Evolutionary conservation across 2,113 vertebrate genomes (phyloP), one percentile per base, ranked within the genome.

Genomic region (Rhinopomastus cyanomelas): DNA sequence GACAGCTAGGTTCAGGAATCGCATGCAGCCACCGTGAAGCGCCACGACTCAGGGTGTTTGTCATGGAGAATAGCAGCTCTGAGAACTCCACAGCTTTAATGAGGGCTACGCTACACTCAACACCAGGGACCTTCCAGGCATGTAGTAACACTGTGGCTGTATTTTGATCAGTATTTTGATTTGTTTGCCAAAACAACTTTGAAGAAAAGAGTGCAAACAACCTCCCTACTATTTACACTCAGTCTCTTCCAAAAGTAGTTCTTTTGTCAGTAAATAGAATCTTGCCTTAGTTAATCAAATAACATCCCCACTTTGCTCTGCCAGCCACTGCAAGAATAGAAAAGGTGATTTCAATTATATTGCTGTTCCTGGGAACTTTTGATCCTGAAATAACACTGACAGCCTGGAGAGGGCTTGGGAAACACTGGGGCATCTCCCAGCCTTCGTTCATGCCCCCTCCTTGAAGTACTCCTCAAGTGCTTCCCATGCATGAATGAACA

Each of bases 391-490:
- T 21, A 59, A 74, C 1, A 1, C 7, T 1, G 2, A 46, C 44
- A 78, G 57, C 53, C 36, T n/a, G 16, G 55, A 0, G 1, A 79
- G 34, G 53, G 51, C 23, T 76, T 76, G 79, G 46, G 77, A 88
- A 81, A 67, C 27, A 56, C 56, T 49, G 16, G 0, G 12, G 36
- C 30, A 81, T 71, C 57, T 78, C 65, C 75, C 85, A 67, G 55
- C 6, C 49, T 62, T 76, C 0, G 0, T 19, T 67, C 0, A 0
- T 81, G 8, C 11, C 34, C 34, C 22, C 26, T 79, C 29, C 67
- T 64, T 56, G 37, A 37, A 80, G 48, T 13, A 12, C 8, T 83
- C 30, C n/a, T 72, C 53, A 53, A 60, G 51, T 84, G 48, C 20
- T 68, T 88, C 51, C 64, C 75, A 57, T 72, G 75, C 86, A 79